Percentiles rank a stretch among this genome's conserved stretches.
Evolutionary conservation across 2,113 vertebrate genomes (phyloP).

Genomic region (Trematocara macrostoma): DNA sequence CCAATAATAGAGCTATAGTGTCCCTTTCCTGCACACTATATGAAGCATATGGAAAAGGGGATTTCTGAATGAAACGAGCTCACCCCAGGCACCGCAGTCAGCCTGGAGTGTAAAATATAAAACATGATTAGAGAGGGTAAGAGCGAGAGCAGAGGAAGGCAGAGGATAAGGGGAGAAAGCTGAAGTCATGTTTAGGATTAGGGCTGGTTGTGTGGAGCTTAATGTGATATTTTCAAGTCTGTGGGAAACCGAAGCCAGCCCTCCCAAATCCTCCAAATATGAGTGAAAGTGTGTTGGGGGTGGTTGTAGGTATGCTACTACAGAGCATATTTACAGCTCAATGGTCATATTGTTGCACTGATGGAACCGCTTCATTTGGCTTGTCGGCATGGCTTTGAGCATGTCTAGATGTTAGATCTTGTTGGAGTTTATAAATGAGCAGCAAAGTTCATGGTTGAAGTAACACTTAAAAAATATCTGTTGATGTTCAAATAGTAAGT

Average conservation of each 20-base stretch:
- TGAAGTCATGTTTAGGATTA: constrained; percentile 63
- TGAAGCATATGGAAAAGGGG: constrained; percentile 41
- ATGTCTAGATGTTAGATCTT: neutral
- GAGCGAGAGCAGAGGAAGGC: neutral
- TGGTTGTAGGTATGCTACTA: neutral
- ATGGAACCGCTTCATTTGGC: neutral
- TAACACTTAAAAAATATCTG: neutral
- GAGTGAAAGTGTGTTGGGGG: neutral
- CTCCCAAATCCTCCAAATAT: neutral
- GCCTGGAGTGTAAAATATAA: constrained; percentile 52
- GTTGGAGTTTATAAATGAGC: neutral
- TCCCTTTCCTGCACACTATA: constrained; percentile 3
- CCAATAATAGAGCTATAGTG: neutral
- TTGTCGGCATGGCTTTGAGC: neutral
- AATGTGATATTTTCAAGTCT: constrained; percentile 15
- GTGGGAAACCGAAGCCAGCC: constrained; percentile 11
- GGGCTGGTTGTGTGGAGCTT: constrained; percentile 35
- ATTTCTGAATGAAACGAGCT: constrained; percentile 22
- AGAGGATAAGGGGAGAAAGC: neutral
- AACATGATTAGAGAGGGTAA: constrained; percentile 37
- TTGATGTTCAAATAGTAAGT: neutral
- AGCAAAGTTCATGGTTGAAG: neutral
- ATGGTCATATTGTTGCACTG: neutral
- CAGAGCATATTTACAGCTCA: neutral
- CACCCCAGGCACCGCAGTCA: constrained; percentile 38